phyloP scores from a whole-genome alignment of 2,797 vertebrate genomes.

The Mus spretus region DNA sequence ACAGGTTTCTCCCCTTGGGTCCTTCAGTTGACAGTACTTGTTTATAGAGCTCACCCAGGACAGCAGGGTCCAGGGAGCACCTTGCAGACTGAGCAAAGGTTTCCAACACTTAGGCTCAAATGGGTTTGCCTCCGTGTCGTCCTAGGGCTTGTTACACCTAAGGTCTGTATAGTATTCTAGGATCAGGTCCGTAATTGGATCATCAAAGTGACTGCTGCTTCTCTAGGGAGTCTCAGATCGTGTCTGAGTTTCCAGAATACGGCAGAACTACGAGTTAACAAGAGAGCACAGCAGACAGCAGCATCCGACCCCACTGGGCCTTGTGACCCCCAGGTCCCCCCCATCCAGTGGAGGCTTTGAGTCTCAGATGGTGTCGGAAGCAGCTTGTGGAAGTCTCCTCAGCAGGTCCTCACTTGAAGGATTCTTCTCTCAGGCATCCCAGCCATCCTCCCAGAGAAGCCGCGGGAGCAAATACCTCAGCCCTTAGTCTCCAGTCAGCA shows the following conservation, averaged over 20 bases:
- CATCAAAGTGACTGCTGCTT: neutral
- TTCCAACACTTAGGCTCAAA: neutral
- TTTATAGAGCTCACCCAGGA: neutral
- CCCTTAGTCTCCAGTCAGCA: neutral
- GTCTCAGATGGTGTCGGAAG: neutral
- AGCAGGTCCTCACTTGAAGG: neutral
- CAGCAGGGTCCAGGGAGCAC: neutral
- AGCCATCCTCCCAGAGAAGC: neutral
- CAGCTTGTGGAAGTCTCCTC: neutral
- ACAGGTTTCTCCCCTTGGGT: neutral
- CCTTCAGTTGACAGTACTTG: accelerated
- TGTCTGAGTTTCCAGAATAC: neutral
- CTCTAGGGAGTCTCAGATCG: neutral
- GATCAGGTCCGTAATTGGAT: neutral
- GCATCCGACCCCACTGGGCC: neutral
- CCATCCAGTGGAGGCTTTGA: accelerated
- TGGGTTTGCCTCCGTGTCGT: neutral
- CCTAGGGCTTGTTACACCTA: neutral
- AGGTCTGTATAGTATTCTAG: neutral
- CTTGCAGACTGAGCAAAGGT: neutral
- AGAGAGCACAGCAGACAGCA: neutral
- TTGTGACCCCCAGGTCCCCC: neutral
- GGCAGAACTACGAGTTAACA: neutral
- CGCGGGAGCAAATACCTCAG: neutral
- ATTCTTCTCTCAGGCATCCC: neutral